Percentiles rank a stretch among this genome's conserved stretches.
Conservation (phyloP, 2,797 vertebrate genomes). For the Ataeniobius toweri region DNA sequence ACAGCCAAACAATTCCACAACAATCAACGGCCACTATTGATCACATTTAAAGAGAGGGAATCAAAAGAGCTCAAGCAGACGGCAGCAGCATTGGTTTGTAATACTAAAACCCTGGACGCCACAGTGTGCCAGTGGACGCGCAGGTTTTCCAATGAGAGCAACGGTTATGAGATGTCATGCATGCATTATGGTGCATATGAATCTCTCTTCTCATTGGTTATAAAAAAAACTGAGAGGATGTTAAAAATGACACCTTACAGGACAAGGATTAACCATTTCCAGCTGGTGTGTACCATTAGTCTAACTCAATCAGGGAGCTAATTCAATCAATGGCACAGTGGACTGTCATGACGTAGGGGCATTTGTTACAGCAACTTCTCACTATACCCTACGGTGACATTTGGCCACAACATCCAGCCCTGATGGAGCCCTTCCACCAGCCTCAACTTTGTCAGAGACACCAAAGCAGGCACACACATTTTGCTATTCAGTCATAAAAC, state of each 20-base stretch:
- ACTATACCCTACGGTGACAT: slow-evolving; percentile 62
- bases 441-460: slow-evolving; percentile 45
- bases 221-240: neutral
- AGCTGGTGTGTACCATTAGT: slow-evolving; percentile 68
- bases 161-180: neutral
- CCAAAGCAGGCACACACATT: neutral
- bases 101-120: neutral
- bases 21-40: slow-evolving; percentile 24
- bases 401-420: slow-evolving; percentile 65
- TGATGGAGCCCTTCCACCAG: slow-evolving; percentile 65
- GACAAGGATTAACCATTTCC: slow-evolving; percentile 63
- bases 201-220: neutral
- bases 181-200: neutral
- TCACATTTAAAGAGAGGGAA: slow-evolving; percentile 19
- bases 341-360: slow-evolving; percentile 61
- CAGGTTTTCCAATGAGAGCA: neutral
- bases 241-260: slow-evolving; percentile 57
- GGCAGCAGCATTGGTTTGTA: neutral
- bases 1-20: slow-evolving; percentile 6
- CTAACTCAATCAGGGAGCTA: slow-evolving; percentile 68
- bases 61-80: slow-evolving; percentile 14
- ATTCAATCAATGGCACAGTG: slow-evolving; percentile 71
- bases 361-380: slow-evolving; percentile 71
- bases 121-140: neutral
- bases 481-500: neutral